A percentile compares a stretch with the other conserved stretches of the same genome.
These are phyloP conservation scores for Neoascia interrupta DNA, from an alignment of 2,888 invertebrate species.

Conservation along the genomic window DNA sequence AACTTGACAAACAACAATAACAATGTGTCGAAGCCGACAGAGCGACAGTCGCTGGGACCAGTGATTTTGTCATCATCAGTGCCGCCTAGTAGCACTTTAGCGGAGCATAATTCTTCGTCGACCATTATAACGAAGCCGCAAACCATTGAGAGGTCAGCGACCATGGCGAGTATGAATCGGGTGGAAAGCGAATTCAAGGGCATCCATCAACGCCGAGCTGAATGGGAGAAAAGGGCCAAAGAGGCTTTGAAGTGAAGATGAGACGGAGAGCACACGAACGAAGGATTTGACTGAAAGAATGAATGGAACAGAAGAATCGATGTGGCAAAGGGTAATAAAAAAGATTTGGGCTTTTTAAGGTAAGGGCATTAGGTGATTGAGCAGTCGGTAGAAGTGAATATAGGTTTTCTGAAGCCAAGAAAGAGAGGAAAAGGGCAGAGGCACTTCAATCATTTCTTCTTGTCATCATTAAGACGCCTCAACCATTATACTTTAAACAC, in stretches of 20 bases:
- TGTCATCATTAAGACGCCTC: too few relatives aligned
- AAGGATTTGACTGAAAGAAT: slow-evolving; percentile 27
- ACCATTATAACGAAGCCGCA: slow-evolving; percentile 39
- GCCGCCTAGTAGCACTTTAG: slow-evolving; percentile 53
- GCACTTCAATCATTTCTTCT: too few relatives aligned
- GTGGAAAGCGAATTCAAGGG: slow-evolving; percentile 82
- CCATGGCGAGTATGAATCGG: slow-evolving; percentile 70
- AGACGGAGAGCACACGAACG: slow-evolving; percentile 1
- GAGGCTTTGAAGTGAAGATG: slow-evolving; percentile 80
- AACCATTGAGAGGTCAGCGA: slow-evolving; percentile 76
- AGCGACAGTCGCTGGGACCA: slow-evolving; percentile 71
- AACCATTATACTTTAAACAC: too few relatives aligned
- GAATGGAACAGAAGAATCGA: slow-evolving; percentile 10
- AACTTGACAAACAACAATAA: slow-evolving; percentile 68
- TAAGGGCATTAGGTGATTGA: too few relatives aligned
- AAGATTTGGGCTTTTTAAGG: too few relatives aligned
- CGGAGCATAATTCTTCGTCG: slow-evolving; percentile 60
- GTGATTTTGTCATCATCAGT: slow-evolving; percentile 61
- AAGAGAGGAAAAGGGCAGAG: too few relatives aligned
- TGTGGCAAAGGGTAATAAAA: too few relatives aligned
- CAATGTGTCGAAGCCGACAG: slow-evolving; percentile 70
- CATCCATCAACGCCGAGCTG: slow-evolving; percentile 87
- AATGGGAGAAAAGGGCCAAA: slow-evolving; percentile 89
- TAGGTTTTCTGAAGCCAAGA: too few relatives aligned
- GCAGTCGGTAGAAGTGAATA: too few relatives aligned